A percentile compares a stretch with the other conserved stretches of the same genome.
Conservation (phyloP, 2,797 vertebrate genomes). For the Rallus crepitans region DNA sequence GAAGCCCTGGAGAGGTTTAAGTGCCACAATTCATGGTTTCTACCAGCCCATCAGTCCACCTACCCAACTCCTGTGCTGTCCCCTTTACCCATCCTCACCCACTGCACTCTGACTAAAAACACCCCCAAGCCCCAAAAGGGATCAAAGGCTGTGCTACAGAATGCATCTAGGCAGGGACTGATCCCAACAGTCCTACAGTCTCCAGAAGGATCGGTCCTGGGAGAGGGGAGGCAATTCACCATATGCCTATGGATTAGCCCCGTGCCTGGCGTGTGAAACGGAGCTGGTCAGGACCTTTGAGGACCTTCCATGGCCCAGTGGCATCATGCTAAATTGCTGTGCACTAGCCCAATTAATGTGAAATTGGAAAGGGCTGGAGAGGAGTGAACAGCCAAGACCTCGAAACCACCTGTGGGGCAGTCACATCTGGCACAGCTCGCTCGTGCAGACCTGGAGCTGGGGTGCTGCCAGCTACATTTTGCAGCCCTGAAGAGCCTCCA, state of each 20-base stretch:
- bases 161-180: not conserved
- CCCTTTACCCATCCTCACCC: not conserved
- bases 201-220: not conserved
- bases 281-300: not conserved
- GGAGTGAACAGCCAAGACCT: not conserved
- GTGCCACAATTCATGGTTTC: not conserved
- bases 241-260: not conserved
- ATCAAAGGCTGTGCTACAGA: not conserved
- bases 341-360: not conserved
- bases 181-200: not conserved
- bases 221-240: not conserved
- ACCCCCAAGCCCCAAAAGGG: not conserved
- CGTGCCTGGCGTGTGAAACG: not conserved
- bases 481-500: not conserved
- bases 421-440: not conserved
- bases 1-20: not conserved
- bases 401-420: accelerated
- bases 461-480: not conserved
- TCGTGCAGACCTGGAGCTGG: accelerated
- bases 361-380: not conserved
- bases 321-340: not conserved
- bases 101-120: not conserved
- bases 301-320: not conserved
- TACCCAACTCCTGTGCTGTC: not conserved
- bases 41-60: accelerated